Conservation (phyloP, 1,140 invertebrate species). For the Fopius arisanus region DNA sequence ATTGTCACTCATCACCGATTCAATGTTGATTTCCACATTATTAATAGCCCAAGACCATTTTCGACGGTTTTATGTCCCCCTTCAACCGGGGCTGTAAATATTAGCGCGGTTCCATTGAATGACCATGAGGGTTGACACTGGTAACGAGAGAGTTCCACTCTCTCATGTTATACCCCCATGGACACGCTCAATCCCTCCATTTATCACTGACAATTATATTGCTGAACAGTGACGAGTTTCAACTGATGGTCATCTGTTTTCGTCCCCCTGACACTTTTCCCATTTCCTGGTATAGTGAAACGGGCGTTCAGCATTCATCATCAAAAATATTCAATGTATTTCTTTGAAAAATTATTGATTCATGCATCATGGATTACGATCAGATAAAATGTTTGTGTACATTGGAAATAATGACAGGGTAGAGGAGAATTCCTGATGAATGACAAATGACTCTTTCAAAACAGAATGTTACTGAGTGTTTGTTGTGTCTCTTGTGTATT, state of each 20-base stretch:
- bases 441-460: background rate
- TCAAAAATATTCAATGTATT: background rate
- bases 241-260: slow-evolving; percentile 28
- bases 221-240: slow-evolving; percentile 10
- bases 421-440: background rate
- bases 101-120: slow-evolving; percentile 12
- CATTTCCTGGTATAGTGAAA: background rate
- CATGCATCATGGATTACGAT: background rate
- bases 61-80: background rate
- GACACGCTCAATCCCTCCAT: slow-evolving; percentile 21
- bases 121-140: background rate
- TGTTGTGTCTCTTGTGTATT: background rate
- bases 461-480: background rate
- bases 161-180: background rate
- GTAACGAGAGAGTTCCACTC: background rate
- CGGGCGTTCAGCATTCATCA: background rate
- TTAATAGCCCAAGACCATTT: background rate
- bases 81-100: background rate
- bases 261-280: slow-evolving; percentile 8
- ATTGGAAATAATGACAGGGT: too few relatives aligned
- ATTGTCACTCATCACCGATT: too few relatives aligned
- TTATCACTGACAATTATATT: slow-evolving; percentile 36
- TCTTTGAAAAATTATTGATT: background rate
- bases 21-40: background rate
- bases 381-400: too few relatives aligned